These are phyloP conservation scores for Onychomys leucogaster DNA, from an alignment of 2,797 vertebrate species.

Conservation along the genomic window DNA sequence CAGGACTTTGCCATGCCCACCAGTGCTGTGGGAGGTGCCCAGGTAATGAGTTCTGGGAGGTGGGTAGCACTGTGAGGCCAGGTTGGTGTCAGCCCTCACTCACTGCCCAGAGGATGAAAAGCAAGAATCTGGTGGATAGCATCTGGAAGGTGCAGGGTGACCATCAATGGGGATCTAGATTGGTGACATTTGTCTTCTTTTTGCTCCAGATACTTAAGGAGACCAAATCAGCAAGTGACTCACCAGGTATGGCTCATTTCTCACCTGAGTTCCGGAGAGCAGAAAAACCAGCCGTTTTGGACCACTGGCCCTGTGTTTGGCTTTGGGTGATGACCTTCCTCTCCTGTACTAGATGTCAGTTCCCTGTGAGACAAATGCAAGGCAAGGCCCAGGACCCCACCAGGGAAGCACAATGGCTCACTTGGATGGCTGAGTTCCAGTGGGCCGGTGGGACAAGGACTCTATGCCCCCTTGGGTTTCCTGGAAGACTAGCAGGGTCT, in stretches of 20 bases:
- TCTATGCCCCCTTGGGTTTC: not conserved
- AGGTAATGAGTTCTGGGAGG: not conserved
- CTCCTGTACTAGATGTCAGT: not conserved
- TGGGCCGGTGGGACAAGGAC: too few species aligned
- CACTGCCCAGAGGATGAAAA: not conserved
- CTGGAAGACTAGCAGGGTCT: not conserved
- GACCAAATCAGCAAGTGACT: not conserved
- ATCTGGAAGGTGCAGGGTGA: not conserved
- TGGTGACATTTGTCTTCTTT: conserved; percentile 3
- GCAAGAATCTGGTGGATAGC: not conserved
- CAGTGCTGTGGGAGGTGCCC: not conserved
- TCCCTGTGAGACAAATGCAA: not conserved
- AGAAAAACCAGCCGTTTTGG: not conserved
- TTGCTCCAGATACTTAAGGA: not conserved
- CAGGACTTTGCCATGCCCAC: not conserved
- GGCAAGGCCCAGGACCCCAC: not conserved
- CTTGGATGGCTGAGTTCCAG: not conserved
- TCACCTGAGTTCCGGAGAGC: not conserved
- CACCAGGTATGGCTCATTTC: not conserved
- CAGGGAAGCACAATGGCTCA: not conserved
- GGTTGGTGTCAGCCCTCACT: not conserved
- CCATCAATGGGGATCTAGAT: not conserved
- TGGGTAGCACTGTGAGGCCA: not conserved
- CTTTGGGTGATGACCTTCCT: not conserved
- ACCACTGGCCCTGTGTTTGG: not conserved